A percentile compares a stretch with the other conserved stretches of the same genome.
phyloP scores from a whole-genome alignment of 2,113 vertebrate species.

The Perognathus longimembris region DNA sequence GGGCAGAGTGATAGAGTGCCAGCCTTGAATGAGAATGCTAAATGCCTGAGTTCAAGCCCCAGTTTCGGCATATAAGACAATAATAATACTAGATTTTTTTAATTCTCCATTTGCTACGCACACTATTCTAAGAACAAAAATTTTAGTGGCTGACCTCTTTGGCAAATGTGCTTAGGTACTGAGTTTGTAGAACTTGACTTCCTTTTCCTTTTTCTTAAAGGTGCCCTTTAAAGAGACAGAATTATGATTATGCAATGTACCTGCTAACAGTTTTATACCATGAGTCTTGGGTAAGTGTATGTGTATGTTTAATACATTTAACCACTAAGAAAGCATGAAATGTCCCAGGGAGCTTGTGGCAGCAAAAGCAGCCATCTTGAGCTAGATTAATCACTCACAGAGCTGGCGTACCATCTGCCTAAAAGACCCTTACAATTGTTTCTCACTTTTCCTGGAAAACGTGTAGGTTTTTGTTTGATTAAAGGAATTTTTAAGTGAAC shows the following conservation, averaged over 20 bases:
- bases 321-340: not conserved
- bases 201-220: conserved; percentile 82
- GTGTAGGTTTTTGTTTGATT: not conserved
- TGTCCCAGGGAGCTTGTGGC: not conserved
- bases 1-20: too few relatives aligned
- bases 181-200: not conserved
- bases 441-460: not conserved
- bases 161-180: not conserved
- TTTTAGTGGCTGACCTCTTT: not conserved
- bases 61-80: not conserved
- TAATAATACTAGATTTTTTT: not conserved
- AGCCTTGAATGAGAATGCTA: too few relatives aligned
- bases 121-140: not conserved
- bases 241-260: conserved; percentile 94
- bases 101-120: not conserved
- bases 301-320: conserved; percentile 18
- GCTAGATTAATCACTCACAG: not conserved
- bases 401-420: not conserved
- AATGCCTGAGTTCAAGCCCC: too few relatives aligned
- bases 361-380: not conserved
- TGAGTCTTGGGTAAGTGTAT: conserved; percentile 95
- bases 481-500: too few relatives aligned
- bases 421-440: conserved; percentile 5
- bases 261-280: conserved; percentile 97
- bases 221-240: conserved; percentile 95